These are phyloP conservation scores for Jordanella pulchra DNA, from an alignment of 2,797 vertebrate genomes.

Conservation along the genomic window DNA sequence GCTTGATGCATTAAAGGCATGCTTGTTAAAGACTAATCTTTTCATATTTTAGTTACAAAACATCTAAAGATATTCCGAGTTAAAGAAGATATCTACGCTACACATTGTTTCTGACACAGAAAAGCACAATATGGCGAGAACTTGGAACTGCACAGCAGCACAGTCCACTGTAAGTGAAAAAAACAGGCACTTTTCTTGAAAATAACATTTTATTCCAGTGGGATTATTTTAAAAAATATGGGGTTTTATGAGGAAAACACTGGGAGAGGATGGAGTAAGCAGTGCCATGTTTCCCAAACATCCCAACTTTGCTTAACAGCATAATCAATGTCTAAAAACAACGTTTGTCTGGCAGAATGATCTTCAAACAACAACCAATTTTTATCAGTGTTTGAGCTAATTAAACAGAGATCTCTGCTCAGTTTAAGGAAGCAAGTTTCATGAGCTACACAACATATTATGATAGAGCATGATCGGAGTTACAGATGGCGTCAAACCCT, in stretches of 20 bases:
- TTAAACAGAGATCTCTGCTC: not conserved
- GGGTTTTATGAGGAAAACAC: not conserved
- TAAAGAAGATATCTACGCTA: not conserved
- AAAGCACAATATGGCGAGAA: not conserved
- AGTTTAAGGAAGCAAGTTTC: too few relatives aligned
- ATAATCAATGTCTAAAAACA: not conserved
- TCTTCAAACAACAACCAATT: not conserved
- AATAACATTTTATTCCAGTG: not conserved
- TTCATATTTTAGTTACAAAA: not conserved
- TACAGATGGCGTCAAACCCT: not conserved
- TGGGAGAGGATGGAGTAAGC: not conserved
- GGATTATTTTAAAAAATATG: not conserved
- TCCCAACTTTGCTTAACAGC: not conserved
- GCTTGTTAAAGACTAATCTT: not conserved
- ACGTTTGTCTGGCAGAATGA: not conserved
- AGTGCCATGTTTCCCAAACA: not conserved
- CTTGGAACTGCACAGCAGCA: not conserved
- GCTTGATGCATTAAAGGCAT: not conserved
- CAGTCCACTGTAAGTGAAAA: not conserved
- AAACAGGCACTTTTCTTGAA: not conserved
- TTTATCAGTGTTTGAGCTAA: not conserved
- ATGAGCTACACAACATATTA: not conserved
- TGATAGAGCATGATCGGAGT: not conserved
- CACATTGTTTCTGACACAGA: too few relatives aligned
- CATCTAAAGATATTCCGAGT: not conserved